Evolutionary conservation across 1,140 invertebrate species (phyloP), one percentile per base, ranked within the genome.

Genomic region (Neodiprion lecontei): DNA sequence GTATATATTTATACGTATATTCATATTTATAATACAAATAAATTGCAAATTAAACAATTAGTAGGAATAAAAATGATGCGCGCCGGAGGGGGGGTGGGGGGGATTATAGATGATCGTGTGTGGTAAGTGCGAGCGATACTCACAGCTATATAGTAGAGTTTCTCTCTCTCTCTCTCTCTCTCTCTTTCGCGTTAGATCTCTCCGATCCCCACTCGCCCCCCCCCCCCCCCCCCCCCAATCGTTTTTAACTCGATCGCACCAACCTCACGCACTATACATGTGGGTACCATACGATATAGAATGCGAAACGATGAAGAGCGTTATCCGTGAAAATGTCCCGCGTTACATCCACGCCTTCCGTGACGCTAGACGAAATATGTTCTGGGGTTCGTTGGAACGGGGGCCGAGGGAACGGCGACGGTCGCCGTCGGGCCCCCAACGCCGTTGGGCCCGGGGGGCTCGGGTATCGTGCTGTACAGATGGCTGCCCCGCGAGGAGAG

Each of bases 381-480:
- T 84, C 87, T 85, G 47, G 86, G 86, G 80, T 87, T 87, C 73
- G 83, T 80, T 14, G 86, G 83, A 12, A 47, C 68, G 21, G n/a
- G 67, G 83, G 82, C 66, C 77, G 80, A 49, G 47, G 80, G 69
- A 10, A 80, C 68, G 9, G 77, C 79, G 48, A 80, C 81, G 47
- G 67, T 48, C 61, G 49, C 73, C 65, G 82, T 80, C 8, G 80
- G 81, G 28, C 28, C 28, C 11, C 11, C 79, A 75, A 10, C 82
- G 79, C 28, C 79, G 78, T 65, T 72, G 9, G 83, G 86, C 53
- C 84, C 79, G 75, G 80, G 85, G 67, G 89, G 88, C 79, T 91
- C 90, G 28, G 89, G 89, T 83, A 91, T 91, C 47, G 89, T 90
- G 79, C 89, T 90, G 82, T 91, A 90, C 67, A 90, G 84, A 77